Conservation (phyloP, 2,888 invertebrate genomes). For the Phania funesta region DNA sequence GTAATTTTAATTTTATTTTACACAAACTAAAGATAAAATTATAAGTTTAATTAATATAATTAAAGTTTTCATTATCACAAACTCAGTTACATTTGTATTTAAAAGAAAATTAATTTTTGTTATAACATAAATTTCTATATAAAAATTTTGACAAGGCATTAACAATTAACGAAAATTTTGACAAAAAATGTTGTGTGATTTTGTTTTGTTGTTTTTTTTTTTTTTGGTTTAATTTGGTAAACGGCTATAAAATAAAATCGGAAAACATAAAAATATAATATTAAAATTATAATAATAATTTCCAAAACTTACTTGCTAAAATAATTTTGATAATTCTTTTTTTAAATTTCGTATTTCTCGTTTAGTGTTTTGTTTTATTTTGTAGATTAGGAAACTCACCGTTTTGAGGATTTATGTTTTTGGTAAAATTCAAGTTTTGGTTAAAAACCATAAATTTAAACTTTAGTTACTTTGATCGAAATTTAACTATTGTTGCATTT, state of each 20-base stretch:
- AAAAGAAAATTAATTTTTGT: conserved; percentile 70
- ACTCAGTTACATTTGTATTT: conserved; percentile 80
- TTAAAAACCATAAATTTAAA: conserved; percentile 5
- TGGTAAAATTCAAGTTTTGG: conserved; percentile 58
- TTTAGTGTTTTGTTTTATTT: conserved; percentile 42
- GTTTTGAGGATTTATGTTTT: conserved; percentile 71
- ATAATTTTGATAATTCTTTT: background rate
- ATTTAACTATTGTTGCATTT: conserved; percentile 74
- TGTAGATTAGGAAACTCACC: conserved; percentile 79
- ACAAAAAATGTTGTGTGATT: conserved; percentile 70
- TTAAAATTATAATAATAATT: conserved; percentile 29
- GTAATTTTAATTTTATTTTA: conserved; percentile 35
- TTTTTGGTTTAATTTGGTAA: conserved; percentile 29
- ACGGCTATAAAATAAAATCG: conserved; percentile 41
- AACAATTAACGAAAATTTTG: conserved; percentile 77
- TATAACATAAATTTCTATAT: conserved; percentile 63
- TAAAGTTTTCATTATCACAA: conserved; percentile 77
- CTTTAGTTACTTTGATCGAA: conserved; percentile 59
- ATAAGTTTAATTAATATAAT: conserved; percentile 55
- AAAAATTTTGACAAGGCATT: conserved; percentile 78
- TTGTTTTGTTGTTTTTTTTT: background rate
- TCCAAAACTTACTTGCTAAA: conserved; percentile 60
- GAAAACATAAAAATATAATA: conserved; percentile 36
- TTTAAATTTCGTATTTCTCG: conserved; percentile 31
- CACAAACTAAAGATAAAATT: conserved; percentile 53